Base-by-base conservation (phyloP, 1,140 invertebrate genomes). In the Anoplophora glabripennis region DNA sequence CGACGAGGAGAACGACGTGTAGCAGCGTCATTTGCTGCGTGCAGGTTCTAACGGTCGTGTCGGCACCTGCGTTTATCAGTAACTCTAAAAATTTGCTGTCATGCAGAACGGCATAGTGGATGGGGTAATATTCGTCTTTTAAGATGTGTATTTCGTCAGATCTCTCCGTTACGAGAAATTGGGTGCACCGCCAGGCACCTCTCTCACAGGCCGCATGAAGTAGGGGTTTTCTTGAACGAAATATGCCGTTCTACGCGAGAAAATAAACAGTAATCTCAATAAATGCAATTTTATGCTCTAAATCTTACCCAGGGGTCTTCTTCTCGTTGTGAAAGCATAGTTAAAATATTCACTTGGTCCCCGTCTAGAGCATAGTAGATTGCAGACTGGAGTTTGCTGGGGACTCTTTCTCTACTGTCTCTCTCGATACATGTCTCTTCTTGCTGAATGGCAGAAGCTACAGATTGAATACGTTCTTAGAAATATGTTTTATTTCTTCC, bases 121-220 rank as follows among this genome's bases (percentile, higher is more conserved):
- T 86, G 5, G 87, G 87, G 76, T 86, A 88, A 71, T 87, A 88
- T 76, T 89, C 87, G 69, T 89, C 87, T 75, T 86, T 88, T 46
- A 87, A 83, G 44, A 86, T 80, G 71, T 89, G 87, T 10, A 89
- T 86, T 74, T 89, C 86, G 62, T 88, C 86, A 21, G 82, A 82
- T 37, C 86, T 76, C 46, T 85, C 84, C 10, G 80, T 76, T 7
- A 81, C 72, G 33, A 88, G 72, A 73, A 83, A 86, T 66, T 86
- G 83, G 0, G 86, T 85, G 74, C 86, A 88, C 53, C 83, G 80
- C 85, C 86, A 88, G 21, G 87, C 86, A 15, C 84, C 86, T 36
- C 84, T 73, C 68, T 87, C 85, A 66, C 85, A 87, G 0, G 86
- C 85, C 17, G 85, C 79, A 62, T 88, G 85, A 34, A 88, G 72